phyloP scores from a whole-genome alignment of 2,888 invertebrate species.

The Cerastoderma edule region DNA sequence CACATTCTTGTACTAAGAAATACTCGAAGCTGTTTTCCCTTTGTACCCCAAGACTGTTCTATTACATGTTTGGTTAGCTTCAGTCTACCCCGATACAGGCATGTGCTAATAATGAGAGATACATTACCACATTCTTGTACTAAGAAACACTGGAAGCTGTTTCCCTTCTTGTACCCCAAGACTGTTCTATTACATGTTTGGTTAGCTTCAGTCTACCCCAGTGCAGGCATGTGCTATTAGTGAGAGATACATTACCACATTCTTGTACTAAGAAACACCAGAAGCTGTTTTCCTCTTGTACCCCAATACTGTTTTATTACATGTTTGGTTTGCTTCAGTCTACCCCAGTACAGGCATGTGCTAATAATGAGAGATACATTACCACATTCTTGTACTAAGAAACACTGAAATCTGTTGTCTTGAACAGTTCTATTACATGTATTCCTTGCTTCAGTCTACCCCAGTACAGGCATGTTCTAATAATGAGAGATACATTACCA shows the following conservation, averaged over 20 bases:
- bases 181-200: too few species aligned
- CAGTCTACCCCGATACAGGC: slow-evolving; percentile 15
- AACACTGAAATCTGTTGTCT: neutral
- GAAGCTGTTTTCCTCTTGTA: too few species aligned
- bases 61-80: neutral
- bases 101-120: slow-evolving; percentile 28
- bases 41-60: neutral
- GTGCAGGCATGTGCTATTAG: slow-evolving; percentile 41
- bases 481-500: too few species aligned
- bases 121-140: slow-evolving; percentile 30
- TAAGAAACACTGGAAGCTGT: slow-evolving; percentile 28
- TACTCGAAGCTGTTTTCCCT: neutral
- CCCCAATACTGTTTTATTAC: too few species aligned
- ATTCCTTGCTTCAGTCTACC: neutral
- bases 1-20: neutral
- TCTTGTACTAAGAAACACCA: slow-evolving; percentile 6
- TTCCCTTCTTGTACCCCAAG: too few species aligned
- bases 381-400: too few species aligned
- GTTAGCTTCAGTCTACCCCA: slow-evolving; percentile 12
- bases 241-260: slow-evolving; percentile 23
- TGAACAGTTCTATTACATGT: neutral
- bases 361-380: too few species aligned
- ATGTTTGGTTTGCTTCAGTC: too few species aligned
- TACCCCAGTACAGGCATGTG: too few species aligned
- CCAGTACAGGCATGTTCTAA: too few species aligned